These are phyloP conservation scores for Phrynocephalus forsythii DNA, from an alignment of 2,797 vertebrate genomes.

Conservation along the genomic window DNA sequence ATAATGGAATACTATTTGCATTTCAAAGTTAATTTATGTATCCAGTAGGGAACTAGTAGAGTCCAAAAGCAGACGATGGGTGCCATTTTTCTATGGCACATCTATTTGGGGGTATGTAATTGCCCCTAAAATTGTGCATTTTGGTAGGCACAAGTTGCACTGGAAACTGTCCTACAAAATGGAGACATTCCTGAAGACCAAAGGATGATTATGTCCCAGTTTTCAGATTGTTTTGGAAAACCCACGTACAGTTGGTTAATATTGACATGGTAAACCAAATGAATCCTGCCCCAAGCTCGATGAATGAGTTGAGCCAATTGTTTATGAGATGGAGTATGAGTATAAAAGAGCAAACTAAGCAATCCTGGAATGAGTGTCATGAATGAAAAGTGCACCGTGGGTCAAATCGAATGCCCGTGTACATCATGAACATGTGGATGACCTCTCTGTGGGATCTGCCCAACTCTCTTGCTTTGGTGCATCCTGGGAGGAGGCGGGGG, in stretches of 20 bases:
- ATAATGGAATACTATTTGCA: not conserved
- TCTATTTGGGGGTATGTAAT: not conserved
- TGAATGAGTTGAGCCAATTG: not conserved
- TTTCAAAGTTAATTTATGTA: not conserved
- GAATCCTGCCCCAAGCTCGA: not conserved
- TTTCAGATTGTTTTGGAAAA: not conserved
- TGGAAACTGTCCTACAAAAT: not conserved
- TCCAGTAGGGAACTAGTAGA: not conserved
- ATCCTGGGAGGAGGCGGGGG: conserved; percentile 20
- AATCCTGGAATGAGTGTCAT: not conserved
- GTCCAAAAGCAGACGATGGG: not conserved
- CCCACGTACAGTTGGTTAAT: not conserved
- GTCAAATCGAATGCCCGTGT: no score
- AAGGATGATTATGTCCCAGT: not conserved
- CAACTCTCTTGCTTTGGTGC: not conserved
- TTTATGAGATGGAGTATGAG: not conserved
- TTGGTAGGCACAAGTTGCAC: not conserved
- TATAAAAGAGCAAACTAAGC: not conserved
- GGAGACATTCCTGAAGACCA: not conserved
- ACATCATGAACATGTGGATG: not conserved
- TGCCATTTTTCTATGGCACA: not conserved
- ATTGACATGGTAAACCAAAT: not conserved
- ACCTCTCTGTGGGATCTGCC: not conserved
- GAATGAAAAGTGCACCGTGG: not conserved
- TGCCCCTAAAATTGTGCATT: not conserved